These are phyloP conservation scores for Eurosta solidaginis DNA, from an alignment of 1,140 invertebrate genomes.

Conservation along the genomic window DNA sequence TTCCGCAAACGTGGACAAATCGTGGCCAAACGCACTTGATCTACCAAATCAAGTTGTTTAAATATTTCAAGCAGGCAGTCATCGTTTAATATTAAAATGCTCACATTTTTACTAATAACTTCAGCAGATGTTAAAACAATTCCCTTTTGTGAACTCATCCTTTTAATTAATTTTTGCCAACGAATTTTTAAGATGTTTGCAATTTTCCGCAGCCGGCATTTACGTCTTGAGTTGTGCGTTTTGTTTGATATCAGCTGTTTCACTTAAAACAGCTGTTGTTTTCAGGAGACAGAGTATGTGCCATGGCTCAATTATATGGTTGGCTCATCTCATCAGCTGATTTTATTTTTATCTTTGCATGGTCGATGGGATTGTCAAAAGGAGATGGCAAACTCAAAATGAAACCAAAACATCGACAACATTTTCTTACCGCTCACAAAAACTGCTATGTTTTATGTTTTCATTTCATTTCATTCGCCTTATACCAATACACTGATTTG, in stretches of 20 bases:
- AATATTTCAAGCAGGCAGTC: constrained; percentile 10
- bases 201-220: background rate
- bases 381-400: no score
- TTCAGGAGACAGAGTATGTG: no score
- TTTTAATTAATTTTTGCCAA: background rate
- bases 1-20: constrained; percentile 6
- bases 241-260: background rate
- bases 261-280: background rate
- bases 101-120: background rate
- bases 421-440: no score
- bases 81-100: constrained; percentile 11
- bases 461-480: no score
- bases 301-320: no score
- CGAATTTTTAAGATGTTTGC: background rate
- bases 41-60: background rate
- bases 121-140: background rate
- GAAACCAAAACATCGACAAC: no score
- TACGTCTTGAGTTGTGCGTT: background rate
- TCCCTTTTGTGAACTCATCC: background rate
- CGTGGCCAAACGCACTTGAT: background rate
- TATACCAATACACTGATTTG: no score
- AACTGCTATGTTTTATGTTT: no score
- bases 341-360: no score
- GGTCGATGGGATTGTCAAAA: no score
- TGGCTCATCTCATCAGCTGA: no score